A percentile compares a stretch with the other conserved stretches of the same genome.
These are phyloP conservation scores for Platycheirus rosarum DNA, from an alignment of 2,888 invertebrate genomes.

Conservation along the genomic window DNA sequence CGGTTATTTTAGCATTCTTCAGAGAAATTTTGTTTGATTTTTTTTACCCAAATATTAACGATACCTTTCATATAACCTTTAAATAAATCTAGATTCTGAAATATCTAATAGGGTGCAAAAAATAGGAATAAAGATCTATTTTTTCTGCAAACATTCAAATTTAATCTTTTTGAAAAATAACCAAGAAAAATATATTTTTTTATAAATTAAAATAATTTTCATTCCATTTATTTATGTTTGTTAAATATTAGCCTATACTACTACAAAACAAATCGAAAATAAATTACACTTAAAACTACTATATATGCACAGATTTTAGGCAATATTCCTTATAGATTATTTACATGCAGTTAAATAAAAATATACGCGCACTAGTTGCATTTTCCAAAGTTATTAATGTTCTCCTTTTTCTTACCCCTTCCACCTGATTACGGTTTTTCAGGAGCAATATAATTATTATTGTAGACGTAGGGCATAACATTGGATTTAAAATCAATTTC, in stretches of 20 bases:
- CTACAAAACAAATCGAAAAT: slow-evolving; percentile 56
- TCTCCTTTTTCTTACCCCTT: slow-evolving; percentile 62
- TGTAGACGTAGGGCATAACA: slow-evolving; percentile 81
- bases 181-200: too few relatives aligned
- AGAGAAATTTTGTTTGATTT: too few relatives aligned
- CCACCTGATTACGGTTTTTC: slow-evolving; percentile 54
- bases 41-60: too few relatives aligned
- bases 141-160: too few relatives aligned
- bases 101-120: too few relatives aligned
- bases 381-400: slow-evolving; percentile 35
- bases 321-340: slow-evolving; percentile 59
- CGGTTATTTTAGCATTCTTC: too few relatives aligned
- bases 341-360: slow-evolving; percentile 39
- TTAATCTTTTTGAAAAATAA: slow-evolving; percentile 23
- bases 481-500: slow-evolving; percentile 87
- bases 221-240: slow-evolving; percentile 45
- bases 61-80: too few relatives aligned
- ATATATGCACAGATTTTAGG: slow-evolving; percentile 54
- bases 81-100: too few relatives aligned
- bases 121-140: too few relatives aligned
- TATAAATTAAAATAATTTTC: slow-evolving; percentile 48
- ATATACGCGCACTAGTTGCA: neutral
- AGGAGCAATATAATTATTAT: slow-evolving; percentile 77
- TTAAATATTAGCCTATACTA: slow-evolving; percentile 46
- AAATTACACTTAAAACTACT: slow-evolving; percentile 55